Percentiles rank a stretch among this genome's conserved stretches.
These are phyloP conservation scores for Lumbricus terrestris DNA, from an alignment of 2,888 invertebrate genomes.

Conservation along the genomic window DNA sequence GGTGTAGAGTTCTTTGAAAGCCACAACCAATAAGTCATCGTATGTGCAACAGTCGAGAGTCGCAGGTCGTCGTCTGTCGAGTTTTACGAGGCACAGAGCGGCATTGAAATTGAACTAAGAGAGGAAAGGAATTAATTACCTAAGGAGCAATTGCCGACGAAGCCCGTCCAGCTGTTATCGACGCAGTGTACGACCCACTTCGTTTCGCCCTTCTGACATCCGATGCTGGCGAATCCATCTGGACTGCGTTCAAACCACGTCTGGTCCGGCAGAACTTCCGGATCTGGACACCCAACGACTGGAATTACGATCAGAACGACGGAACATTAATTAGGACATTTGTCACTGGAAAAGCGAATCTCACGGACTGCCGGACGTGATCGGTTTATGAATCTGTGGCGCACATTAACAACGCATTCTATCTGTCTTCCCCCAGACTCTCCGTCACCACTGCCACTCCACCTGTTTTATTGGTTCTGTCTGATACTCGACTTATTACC, in stretches of 20 bases:
- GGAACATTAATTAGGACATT: background rate
- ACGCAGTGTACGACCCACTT: slow-evolving; percentile 16
- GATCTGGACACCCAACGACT: slow-evolving; percentile 10
- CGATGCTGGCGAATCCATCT: slow-evolving; percentile 3
- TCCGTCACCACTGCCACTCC: background rate
- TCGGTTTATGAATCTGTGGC: background rate
- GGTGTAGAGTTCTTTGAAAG: background rate
- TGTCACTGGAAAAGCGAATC: background rate
- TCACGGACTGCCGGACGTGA: background rate
- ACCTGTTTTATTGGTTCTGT: background rate
- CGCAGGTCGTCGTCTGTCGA: too few species aligned
- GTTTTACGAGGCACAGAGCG: too few species aligned
- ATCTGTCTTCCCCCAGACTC: background rate
- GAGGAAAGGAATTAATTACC: background rate
- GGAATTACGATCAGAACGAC: background rate
- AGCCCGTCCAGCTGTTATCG: slow-evolving; percentile 20
- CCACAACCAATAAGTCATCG: background rate
- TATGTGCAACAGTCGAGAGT: background rate
- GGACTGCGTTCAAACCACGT: slow-evolving; percentile 11
- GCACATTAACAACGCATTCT: background rate
- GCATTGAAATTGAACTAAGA: too few species aligned
- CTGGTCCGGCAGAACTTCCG: slow-evolving; percentile 12
- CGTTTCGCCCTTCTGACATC: background rate
- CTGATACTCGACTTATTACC: background rate
- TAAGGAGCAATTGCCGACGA: slow-evolving; percentile 23